These are phyloP conservation scores for Brenthis hecate DNA, from an alignment of 2,888 invertebrate genomes.

Conservation along the genomic window DNA sequence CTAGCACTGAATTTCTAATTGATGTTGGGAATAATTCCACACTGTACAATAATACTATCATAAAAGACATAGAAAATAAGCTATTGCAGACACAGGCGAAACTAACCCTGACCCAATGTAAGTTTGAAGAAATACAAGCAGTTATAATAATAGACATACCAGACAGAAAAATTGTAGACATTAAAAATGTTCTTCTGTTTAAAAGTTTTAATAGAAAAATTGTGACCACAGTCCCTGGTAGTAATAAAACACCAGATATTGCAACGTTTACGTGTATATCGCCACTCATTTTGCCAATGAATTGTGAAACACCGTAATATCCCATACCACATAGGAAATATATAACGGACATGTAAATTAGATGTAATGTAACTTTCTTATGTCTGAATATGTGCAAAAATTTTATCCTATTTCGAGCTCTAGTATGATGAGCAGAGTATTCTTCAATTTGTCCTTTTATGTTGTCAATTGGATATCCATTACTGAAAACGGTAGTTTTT, in stretches of 20 bases:
- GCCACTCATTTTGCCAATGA: conserved; percentile 88
- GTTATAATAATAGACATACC: conserved; percentile 60
- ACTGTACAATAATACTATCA: conserved; percentile 90
- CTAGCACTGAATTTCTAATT: conserved; percentile 91
- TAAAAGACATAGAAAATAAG: conserved; percentile 90
- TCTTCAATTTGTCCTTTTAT: conserved; percentile 56
- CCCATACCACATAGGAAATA: conserved; percentile 91
- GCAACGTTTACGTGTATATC: conserved; percentile 90
- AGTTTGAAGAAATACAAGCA: conserved; percentile 49
- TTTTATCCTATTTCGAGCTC: conserved; percentile 44
- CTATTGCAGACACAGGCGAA: conserved; percentile 88
- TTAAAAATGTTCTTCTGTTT: conserved; percentile 84
- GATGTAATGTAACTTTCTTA: conserved; percentile 82
- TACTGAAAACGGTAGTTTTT: conserved; percentile 51
- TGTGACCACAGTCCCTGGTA: conserved; percentile 84
- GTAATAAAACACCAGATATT: conserved; percentile 84
- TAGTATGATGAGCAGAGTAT: conserved; percentile 43
- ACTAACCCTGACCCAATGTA: conserved; percentile 74
- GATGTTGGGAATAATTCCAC: conserved; percentile 94
- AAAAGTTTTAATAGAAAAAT: conserved; percentile 82
- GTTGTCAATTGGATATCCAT: conserved; percentile 46
- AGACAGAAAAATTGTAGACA: conserved; percentile 74
- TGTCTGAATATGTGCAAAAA: conserved; percentile 65
- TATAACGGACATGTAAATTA: conserved; percentile 85
- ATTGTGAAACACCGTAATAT: conserved; percentile 92